These are phyloP conservation scores for Gila robusta DNA, from an alignment of 2,797 vertebrate species.

Conservation along the genomic window DNA sequence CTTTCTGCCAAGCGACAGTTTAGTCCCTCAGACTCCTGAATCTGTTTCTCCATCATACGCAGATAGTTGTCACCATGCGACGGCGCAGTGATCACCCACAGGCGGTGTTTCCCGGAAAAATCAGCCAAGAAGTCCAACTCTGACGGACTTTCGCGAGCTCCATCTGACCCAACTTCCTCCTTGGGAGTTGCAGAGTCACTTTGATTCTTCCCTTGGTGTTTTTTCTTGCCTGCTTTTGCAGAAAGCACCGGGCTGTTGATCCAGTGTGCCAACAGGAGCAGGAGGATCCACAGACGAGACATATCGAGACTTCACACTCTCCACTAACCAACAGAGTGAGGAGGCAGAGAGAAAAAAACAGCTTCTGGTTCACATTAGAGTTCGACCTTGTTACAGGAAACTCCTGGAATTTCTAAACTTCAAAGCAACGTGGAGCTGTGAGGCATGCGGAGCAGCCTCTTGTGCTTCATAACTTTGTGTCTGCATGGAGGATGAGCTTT, in stretches of 20 bases:
- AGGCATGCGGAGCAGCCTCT: slow-evolving; percentile 42
- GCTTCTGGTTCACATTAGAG: slow-evolving; percentile 79
- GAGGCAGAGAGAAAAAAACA: slow-evolving; percentile 29
- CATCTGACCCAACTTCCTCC: slow-evolving; percentile 62
- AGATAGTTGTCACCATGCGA: slow-evolving; percentile 79
- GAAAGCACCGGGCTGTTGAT: slow-evolving; percentile 62
- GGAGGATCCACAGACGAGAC: slow-evolving; percentile 60
- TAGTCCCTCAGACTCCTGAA: slow-evolving; percentile 77
- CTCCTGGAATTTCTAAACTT: slow-evolving; percentile 77
- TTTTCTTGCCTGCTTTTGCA: slow-evolving; percentile 62
- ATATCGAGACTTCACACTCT: slow-evolving; percentile 64
- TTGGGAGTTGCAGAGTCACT: slow-evolving; percentile 70
- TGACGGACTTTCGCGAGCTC: slow-evolving; percentile 52
- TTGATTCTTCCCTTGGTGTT: slow-evolving; percentile 69
- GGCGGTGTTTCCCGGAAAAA: slow-evolving; percentile 79
- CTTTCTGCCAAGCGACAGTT: slow-evolving; percentile 82
- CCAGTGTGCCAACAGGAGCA: slow-evolving; percentile 72
- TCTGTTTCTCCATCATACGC: slow-evolving; percentile 84
- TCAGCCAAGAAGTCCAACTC: slow-evolving; percentile 78
- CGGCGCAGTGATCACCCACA: slow-evolving; percentile 83
- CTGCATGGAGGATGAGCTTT: slow-evolving; percentile 38
- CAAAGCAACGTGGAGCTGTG: slow-evolving; percentile 71
- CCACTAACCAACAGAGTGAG: slow-evolving; percentile 28
- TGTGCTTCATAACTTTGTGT: slow-evolving; percentile 36
- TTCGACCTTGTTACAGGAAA: slow-evolving; percentile 73